Conservation (phyloP, 2,888 invertebrate species). For the Pseudococcus jackbeardsleyi region DNA sequence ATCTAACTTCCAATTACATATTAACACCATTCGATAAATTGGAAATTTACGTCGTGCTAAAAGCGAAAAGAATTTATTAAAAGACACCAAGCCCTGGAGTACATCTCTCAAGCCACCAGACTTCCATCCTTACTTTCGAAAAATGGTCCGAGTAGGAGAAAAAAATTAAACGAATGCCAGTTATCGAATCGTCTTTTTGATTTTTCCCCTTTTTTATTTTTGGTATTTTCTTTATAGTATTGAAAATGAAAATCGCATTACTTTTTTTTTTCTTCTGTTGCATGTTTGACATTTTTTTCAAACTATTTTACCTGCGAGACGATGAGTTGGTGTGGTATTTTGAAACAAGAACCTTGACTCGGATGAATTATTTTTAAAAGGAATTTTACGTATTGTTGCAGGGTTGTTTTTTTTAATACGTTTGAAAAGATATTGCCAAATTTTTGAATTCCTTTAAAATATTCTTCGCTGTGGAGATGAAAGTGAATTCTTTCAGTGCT, state of each 20-base stretch:
- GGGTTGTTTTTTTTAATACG: background rate
- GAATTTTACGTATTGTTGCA: background rate
- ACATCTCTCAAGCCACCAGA: background rate
- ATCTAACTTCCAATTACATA: constrained; percentile 53
- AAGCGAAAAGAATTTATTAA: constrained; percentile 33
- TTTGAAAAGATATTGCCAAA: background rate
- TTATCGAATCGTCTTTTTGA: background rate
- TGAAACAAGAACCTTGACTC: background rate
- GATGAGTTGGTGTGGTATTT: too few species aligned
- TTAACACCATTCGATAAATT: constrained; percentile 56
- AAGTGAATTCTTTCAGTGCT: background rate
- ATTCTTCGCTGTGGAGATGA: background rate
- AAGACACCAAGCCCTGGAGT: background rate
- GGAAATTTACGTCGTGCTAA: constrained; percentile 36
- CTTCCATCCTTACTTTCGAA: background rate
- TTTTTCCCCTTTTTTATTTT: background rate
- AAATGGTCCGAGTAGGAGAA: background rate
- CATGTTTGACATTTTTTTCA: constrained; percentile 18
- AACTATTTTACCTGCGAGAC: background rate
- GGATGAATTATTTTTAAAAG: background rate
- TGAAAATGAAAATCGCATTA: constrained; percentile 3
- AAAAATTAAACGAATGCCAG: constrained; percentile 26
- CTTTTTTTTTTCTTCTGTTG: background rate
- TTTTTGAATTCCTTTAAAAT: background rate
- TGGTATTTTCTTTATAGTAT: background rate